Evolutionary conservation across 1,140 invertebrate species (phyloP).

Genomic region (Atta texana): DNA sequence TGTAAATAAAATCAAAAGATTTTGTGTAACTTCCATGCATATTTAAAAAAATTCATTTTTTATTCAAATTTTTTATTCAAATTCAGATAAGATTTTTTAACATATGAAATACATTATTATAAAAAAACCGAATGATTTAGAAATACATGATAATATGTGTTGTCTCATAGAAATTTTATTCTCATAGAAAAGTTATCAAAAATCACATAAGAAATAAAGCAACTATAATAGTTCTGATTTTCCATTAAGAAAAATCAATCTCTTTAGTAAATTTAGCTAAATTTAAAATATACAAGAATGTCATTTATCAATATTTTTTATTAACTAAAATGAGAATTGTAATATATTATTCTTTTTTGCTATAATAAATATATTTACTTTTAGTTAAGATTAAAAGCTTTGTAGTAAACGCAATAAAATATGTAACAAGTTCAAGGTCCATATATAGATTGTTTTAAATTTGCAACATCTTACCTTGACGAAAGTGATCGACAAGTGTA

Average conservation of each 20-base stretch:
- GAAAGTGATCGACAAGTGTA: constrained; percentile 89
- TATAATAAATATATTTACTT: neutral
- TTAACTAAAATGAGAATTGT: neutral
- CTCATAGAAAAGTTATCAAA: no score
- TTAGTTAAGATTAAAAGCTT: neutral
- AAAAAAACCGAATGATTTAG: neutral
- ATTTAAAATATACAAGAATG: no score
- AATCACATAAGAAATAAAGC: neutral
- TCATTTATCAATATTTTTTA: neutral
- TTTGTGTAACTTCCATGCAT: neutral
- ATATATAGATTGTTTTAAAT: neutral
- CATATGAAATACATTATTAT: neutral
- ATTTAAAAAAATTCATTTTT: neutral
- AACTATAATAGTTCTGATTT: neutral
- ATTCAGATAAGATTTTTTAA: neutral
- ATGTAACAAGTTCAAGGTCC: neutral
- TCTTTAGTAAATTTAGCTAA: neutral
- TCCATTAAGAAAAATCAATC: no score
- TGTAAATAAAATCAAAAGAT: neutral
- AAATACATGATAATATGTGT: neutral
- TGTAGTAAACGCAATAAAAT: neutral
- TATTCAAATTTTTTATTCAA: neutral
- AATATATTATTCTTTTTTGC: neutral
- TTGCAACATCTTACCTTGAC: constrained; percentile 83
- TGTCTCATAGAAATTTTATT: neutral